Base-by-base conservation (phyloP, 2,888 invertebrate species). In the Conchocele bisecta region DNA sequence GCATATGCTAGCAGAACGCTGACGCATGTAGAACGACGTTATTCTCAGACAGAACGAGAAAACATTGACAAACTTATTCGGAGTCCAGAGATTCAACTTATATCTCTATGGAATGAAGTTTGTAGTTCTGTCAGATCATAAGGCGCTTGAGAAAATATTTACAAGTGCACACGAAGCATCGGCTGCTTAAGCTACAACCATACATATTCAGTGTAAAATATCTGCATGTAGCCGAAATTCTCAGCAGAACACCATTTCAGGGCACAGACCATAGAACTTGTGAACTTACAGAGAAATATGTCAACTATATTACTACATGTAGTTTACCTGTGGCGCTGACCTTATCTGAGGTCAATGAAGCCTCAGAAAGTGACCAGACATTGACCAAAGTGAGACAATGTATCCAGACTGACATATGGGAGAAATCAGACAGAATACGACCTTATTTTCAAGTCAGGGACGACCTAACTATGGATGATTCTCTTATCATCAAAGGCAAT, bases 1-100 rank as follows among this genome's bases (percentile, higher is more conserved):
- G 54, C 46, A 24, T 44, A 56, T 22, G 53, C 44, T 15, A 63
- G 63, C 17, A 31, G 54, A 46, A 46, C 46, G 46, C 28, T 46
- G 17, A 46, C 46, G 46, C 46, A 24, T 9, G 28, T 28, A 24
- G 46, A 46, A 17, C 24, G 46, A 46, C 46, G 46, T 22, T 46
- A 46, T 28, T 46, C 46, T 4, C 46, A 46, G 15, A 46, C 46
- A 46, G 46, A 46, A 17, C 24, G 46, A 46, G 46, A 46, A n/a
- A 20, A 28, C 46, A 20, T 15, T 46, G 15, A 20, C 7, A 13
- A 28, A 26, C 6, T 22, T 46, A 15, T 46, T 46, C 15, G 46
- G 46, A 22, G 28, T 46, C 9, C 46, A 46, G 15, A 5, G 46
- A 5, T 46, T 46, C 15, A 11, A 5, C 17, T 24, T 46, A 26